Conservation (phyloP, 2,888 invertebrate species). For the Sarcophaga subvicina region DNA sequence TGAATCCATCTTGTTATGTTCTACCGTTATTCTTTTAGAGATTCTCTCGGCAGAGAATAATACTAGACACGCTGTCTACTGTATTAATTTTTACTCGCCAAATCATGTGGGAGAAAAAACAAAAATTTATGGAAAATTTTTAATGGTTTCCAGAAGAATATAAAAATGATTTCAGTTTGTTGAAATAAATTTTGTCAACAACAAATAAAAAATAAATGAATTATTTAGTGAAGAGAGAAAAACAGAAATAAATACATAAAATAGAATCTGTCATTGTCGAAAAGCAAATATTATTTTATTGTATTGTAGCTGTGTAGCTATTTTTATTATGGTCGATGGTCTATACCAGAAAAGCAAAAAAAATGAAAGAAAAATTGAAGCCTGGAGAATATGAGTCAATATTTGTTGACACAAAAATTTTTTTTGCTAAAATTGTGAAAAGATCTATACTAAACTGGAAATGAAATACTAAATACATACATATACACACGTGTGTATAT, state of each 20-base stretch:
- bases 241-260: conserved; percentile 27
- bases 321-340: conserved; percentile 33
- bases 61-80: too few species aligned
- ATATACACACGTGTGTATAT: not conserved
- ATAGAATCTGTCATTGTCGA: conserved; percentile 39
- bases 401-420: conserved; percentile 15
- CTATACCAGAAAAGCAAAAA: not conserved
- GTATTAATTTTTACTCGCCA: too few species aligned
- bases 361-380: conserved; percentile 38
- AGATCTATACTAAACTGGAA: conserved; percentile 33
- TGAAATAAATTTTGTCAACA: conserved; percentile 33
- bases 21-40: too few species aligned
- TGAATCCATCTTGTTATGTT: too few species aligned
- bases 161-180: not conserved
- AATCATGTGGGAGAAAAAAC: too few species aligned
- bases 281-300: conserved; percentile 21
- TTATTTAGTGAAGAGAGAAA: conserved; percentile 29
- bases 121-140: not conserved
- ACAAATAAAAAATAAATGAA: conserved; percentile 28
- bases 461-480: conserved; percentile 7
- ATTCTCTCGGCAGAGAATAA: too few species aligned
- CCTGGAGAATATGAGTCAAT: conserved; percentile 65
- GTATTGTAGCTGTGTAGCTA: conserved; percentile 30
- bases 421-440: not conserved
- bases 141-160: not conserved